A percentile compares a stretch with the other conserved stretches of the same genome.
These are phyloP conservation scores for Coryphaenoides rupestris DNA, from an alignment of 2,113 vertebrate species.

Conservation along the genomic window DNA sequence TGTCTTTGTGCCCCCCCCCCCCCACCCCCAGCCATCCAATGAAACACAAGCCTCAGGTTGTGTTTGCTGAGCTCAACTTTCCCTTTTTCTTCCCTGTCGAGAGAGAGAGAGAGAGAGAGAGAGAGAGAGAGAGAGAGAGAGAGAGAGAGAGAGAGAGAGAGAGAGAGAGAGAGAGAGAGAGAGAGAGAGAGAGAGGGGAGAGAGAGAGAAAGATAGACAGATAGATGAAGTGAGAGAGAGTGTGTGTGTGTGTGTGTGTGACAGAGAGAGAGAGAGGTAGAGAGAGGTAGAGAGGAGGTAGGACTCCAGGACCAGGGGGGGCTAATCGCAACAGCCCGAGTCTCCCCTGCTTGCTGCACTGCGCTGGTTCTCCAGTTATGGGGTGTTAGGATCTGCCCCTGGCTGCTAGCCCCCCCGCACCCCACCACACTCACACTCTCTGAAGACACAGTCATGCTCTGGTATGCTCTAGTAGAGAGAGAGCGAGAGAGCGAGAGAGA, in stretches of 20 bases:
- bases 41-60: no score
- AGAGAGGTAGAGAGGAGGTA: no score
- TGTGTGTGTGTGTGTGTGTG: neutral
- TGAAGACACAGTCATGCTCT: constrained; percentile 55
- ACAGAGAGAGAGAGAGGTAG: neutral
- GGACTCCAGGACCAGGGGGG: neutral
- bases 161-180: constrained; percentile 6
- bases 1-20: no score
- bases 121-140: neutral
- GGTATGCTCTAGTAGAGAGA: constrained; percentile 45
- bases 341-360: neutral
- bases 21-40: no score
- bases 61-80: no score
- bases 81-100: no score
- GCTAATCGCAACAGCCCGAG: neutral
- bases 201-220: constrained; percentile 32
- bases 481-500: constrained; percentile 9
- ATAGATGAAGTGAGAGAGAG: constrained; percentile 22
- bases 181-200: constrained; percentile 41
- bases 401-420: constrained; percentile 47
- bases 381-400: constrained; percentile 53
- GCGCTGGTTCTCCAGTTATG: constrained; percentile 45
- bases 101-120: neutral
- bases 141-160: neutral
- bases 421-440: constrained; percentile 50